Percentiles rank a stretch among this genome's conserved stretches.
phyloP scores from a whole-genome alignment of 2,113 vertebrate genomes.

The Albula glossodonta region DNA sequence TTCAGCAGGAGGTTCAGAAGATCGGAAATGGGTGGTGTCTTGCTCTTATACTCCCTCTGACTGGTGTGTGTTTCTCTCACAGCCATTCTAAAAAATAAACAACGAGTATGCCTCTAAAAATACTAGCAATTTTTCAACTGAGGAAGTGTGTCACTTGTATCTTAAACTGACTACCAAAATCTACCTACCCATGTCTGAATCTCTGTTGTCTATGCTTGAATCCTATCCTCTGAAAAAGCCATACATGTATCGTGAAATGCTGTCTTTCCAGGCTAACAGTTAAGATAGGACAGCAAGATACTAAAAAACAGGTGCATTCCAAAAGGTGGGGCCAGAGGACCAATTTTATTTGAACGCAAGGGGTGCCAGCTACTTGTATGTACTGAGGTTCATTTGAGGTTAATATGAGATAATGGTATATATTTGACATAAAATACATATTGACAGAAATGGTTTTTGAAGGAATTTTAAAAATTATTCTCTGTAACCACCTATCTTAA shows the following conservation, averaged over 20 bases:
- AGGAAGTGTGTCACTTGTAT: neutral
- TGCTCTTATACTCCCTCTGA: conserved; percentile 49
- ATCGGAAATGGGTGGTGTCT: conserved; percentile 64
- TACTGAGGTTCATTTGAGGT: no score
- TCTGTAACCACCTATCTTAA: neutral
- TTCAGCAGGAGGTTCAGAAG: conserved; percentile 68
- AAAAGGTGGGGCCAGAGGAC: neutral
- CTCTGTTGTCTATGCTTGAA: neutral
- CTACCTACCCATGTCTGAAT: neutral
- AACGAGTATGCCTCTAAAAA: neutral
- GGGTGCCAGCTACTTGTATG: no score
- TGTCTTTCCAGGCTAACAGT: neutral
- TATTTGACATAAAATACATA: neutral
- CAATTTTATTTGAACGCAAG: no score
- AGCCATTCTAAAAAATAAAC: neutral
- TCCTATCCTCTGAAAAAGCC: neutral
- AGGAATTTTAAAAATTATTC: neutral
- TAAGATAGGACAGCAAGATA: neutral
- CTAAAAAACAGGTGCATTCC: neutral
- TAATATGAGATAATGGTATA: neutral
- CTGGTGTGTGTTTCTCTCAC: conserved; percentile 42
- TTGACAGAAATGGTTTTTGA: neutral
- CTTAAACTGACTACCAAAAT: neutral
- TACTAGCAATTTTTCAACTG: neutral
- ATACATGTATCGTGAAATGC: neutral